Conservation (phyloP, 2,888 invertebrate species). For the Xylota sylvarum region DNA sequence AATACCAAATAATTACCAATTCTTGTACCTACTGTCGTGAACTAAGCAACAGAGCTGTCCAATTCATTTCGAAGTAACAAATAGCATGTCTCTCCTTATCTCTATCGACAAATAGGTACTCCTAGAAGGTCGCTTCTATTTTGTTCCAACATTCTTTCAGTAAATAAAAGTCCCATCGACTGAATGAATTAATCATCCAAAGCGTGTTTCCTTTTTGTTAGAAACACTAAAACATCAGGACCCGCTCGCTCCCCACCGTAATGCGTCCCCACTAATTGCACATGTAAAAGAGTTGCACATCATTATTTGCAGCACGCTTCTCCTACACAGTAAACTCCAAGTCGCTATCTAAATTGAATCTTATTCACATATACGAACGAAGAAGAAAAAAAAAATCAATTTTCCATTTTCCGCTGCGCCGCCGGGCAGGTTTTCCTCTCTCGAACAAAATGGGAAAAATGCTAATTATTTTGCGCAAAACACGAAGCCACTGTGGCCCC, state of each 20-base stretch:
- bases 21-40: too few relatives aligned
- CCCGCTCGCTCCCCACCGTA: not conserved
- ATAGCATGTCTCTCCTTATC: too few relatives aligned
- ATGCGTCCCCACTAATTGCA: constrained; percentile 5
- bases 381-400: constrained; percentile 45
- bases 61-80: too few relatives aligned
- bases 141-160: too few relatives aligned
- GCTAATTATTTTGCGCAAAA: constrained; percentile 46
- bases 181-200: not conserved
- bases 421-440: constrained; percentile 2
- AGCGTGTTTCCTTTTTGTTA: not conserved
- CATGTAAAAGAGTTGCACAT: constrained; percentile 9
- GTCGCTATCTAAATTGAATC: constrained; percentile 67
- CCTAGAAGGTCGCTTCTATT: too few relatives aligned
- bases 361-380: constrained; percentile 12
- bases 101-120: too few relatives aligned
- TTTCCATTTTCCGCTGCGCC: constrained; percentile 25
- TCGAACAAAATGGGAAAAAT: constrained; percentile 30
- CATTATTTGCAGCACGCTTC: constrained; percentile 28
- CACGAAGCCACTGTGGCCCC: not conserved
- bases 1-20: too few relatives aligned
- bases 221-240: not conserved
- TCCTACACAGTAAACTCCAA: constrained; percentile 10
- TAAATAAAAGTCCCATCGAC: not conserved
- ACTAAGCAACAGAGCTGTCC: too few relatives aligned